Percentiles rank a stretch among this genome's conserved stretches.
Conservation (phyloP, 64 coral and sea anemone genomes). For the Stichodactyla helianthus region DNA sequence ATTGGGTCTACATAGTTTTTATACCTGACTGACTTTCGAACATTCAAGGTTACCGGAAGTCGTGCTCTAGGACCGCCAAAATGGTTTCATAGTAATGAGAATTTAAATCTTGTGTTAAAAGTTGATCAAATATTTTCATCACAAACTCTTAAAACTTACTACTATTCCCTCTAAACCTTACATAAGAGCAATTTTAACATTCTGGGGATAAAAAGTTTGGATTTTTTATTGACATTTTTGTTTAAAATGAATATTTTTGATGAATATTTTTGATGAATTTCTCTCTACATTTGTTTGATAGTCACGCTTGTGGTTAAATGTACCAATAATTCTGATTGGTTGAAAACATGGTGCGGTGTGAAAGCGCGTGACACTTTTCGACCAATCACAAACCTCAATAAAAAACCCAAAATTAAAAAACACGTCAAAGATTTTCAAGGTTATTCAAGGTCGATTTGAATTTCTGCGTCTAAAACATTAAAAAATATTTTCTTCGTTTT, state of each 20-base stretch:
- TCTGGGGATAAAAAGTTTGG: too few relatives aligned
- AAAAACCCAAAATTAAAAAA: background rate
- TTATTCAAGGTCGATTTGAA: background rate
- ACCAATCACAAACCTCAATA: background rate
- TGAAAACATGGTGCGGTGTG: background rate
- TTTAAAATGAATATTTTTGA: background rate
- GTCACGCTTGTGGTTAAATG: background rate
- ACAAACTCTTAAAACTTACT: background rate
- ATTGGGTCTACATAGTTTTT: background rate
- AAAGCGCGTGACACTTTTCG: background rate
- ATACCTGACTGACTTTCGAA: background rate
- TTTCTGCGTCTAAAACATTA: too few relatives aligned
- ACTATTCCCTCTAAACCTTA: too few relatives aligned
- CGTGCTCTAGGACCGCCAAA: background rate
- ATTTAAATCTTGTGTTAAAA: background rate
- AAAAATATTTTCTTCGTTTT: too few relatives aligned
- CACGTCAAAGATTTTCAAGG: background rate
- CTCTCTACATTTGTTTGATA: background rate
- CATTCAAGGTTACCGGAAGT: conserved; percentile 7
- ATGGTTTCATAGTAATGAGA: background rate
- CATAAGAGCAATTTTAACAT: too few relatives aligned
- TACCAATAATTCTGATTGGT: background rate
- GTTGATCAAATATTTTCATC: background rate
- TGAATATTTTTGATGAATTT: background rate
- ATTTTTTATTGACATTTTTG: background rate